Conservation (phyloP, 2,113 vertebrate genomes). For the Pomatostomus ruficeps region DNA sequence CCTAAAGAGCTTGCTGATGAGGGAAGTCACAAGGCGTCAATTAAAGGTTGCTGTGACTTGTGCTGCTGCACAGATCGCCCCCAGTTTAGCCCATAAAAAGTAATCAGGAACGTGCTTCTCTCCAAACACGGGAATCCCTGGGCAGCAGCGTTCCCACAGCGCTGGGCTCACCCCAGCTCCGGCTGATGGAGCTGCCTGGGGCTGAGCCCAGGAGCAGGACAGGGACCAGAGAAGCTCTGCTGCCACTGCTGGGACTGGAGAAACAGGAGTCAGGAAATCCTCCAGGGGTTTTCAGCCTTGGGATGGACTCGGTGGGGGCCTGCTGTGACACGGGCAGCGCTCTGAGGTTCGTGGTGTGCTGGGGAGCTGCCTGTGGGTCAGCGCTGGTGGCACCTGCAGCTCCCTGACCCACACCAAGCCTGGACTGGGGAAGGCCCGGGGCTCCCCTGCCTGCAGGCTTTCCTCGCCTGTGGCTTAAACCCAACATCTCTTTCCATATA, state of each 20-base stretch:
- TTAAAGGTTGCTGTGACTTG: neutral
- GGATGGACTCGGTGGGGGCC: neutral
- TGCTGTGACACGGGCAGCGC: neutral
- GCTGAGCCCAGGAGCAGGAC: neutral
- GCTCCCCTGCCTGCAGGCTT: neutral
- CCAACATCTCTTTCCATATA: neutral
- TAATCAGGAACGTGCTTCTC: neutral
- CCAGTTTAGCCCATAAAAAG: neutral
- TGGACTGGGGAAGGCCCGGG: neutral
- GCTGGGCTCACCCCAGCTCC: neutral
- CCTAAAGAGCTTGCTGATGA: neutral
- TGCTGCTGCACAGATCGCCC: neutral
- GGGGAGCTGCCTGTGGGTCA: neutral
- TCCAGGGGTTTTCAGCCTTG: neutral
- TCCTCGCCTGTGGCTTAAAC: neutral
- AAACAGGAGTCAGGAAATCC: neutral
- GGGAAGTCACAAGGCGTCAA: neutral
- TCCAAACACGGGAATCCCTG: neutral
- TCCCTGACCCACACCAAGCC: too few species aligned
- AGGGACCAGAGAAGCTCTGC: neutral
- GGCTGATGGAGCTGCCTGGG: rapidly evolving
- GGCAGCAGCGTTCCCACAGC: neutral
- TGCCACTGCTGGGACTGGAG: rapidly evolving
- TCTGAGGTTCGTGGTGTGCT: rapidly evolving
- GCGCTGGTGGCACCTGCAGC: neutral